A percentile compares a stretch with the other conserved stretches of the same genome.
phyloP scores from a whole-genome alignment of 2,113 vertebrate species.

The Myxocyprinus asiaticus region DNA sequence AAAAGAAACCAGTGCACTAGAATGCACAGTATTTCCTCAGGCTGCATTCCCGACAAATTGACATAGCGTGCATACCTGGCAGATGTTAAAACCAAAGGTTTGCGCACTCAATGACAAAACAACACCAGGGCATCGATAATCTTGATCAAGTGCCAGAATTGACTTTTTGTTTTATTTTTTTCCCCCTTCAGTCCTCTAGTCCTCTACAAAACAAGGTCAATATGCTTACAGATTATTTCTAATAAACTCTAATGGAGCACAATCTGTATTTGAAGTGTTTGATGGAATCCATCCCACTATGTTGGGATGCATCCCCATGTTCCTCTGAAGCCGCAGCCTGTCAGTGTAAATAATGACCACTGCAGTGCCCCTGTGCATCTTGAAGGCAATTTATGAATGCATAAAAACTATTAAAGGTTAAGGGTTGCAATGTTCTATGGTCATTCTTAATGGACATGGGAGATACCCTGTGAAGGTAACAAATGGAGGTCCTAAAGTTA shows the following conservation, averaged over 20 bases:
- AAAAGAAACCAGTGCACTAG: slow-evolving; percentile 63
- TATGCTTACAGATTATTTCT: slow-evolving; percentile 21
- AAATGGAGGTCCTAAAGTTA: slow-evolving; percentile 79
- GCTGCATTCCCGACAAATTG: slow-evolving; percentile 50
- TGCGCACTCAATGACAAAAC: slow-evolving; percentile 49
- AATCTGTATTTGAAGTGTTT: slow-evolving; percentile 4
- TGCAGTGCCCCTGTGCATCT: slow-evolving; percentile 61
- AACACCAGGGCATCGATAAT: slow-evolving; percentile 40
- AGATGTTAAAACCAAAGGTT: slow-evolving; percentile 57
- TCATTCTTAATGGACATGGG: slow-evolving; percentile 75
- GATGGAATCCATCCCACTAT: slow-evolving; percentile 31
- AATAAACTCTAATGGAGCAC: slow-evolving; percentile 39
- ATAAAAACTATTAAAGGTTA: slow-evolving; percentile 74
- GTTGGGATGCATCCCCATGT: slow-evolving; percentile 37
- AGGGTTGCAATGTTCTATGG: slow-evolving; percentile 66
- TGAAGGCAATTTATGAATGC: slow-evolving; percentile 68
- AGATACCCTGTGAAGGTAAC: slow-evolving; percentile 73
- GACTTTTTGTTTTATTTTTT: not conserved
- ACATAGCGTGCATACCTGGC: slow-evolving; percentile 53
- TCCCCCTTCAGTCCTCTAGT: not conserved
- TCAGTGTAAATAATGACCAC: slow-evolving; percentile 60
- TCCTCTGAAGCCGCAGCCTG: slow-evolving; percentile 47
- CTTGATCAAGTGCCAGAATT: slow-evolving; percentile 24
- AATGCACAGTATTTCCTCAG: slow-evolving; percentile 61
- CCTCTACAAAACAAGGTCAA: slow-evolving; percentile 13